Evolutionary conservation across 2,113 vertebrate species (phyloP).

Genomic region (rat (Rattus norvegicus)): GRCr8 NC_086020.1:181438001-181438500

Average conservation of each 20-base stretch:
- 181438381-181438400: background rate
- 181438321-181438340: background rate
- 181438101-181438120: background rate
- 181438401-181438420: background rate
- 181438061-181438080: background rate
- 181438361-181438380: background rate
- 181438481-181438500: background rate
- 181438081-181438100: background rate
- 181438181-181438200: background rate
- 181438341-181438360: background rate
- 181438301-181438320: background rate
- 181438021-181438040: slow-evolving; percentile 9
- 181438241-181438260: slow-evolving; percentile 4
- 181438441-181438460: background rate
- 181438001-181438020: slow-evolving; percentile 23
- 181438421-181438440: background rate
- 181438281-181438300: background rate
- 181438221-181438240: background rate
- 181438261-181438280: background rate
- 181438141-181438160: background rate
- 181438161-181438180: background rate
- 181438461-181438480: background rate
- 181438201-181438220: background rate
- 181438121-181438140: background rate
- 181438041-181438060: background rate